These are phyloP conservation scores for Cryptocephalus primarius DNA, from an alignment of 2,888 invertebrate species.

Conservation along the genomic window DNA sequence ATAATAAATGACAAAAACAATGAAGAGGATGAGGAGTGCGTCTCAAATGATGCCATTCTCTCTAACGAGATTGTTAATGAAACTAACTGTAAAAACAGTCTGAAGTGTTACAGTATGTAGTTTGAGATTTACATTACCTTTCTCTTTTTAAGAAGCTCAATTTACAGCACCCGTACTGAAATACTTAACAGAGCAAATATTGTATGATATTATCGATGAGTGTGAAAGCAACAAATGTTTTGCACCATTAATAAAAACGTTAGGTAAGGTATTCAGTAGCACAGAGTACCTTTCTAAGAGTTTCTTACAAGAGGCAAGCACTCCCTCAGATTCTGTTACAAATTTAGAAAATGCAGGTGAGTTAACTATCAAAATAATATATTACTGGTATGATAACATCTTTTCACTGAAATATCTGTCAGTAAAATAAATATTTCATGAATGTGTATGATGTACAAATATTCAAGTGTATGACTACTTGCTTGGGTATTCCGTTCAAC, in stretches of 20 bases:
- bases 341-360: slow-evolving; percentile 16
- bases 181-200: slow-evolving; percentile 62
- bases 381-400: no score
- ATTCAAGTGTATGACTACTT: no score
- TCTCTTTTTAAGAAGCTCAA: slow-evolving; percentile 2
- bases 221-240: slow-evolving; percentile 60
- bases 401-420: no score
- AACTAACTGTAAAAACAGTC: slow-evolving; percentile 19
- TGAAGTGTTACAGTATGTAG: slow-evolving; percentile 9
- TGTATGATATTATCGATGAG: slow-evolving; percentile 63
- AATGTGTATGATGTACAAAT: no score
- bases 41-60: slow-evolving; percentile 25
- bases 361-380: neutral
- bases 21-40: slow-evolving; percentile 10
- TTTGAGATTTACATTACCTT: slow-evolving; percentile 1
- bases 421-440: no score
- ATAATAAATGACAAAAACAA: slow-evolving; percentile 10
- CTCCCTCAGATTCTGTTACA: slow-evolving; percentile 10
- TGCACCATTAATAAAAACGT: slow-evolving; percentile 59
- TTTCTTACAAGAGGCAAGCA: slow-evolving; percentile 44
- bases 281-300: slow-evolving; percentile 61
- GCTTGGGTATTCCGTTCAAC: no score
- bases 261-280: slow-evolving; percentile 67
- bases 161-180: slow-evolving; percentile 31
- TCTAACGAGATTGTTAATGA: slow-evolving; percentile 12